A percentile compares a stretch with the other conserved stretches of the same genome.
Evolutionary conservation across 1,140 invertebrate species (phyloP).

Genomic region (Drosophila eugracilis): DNA sequence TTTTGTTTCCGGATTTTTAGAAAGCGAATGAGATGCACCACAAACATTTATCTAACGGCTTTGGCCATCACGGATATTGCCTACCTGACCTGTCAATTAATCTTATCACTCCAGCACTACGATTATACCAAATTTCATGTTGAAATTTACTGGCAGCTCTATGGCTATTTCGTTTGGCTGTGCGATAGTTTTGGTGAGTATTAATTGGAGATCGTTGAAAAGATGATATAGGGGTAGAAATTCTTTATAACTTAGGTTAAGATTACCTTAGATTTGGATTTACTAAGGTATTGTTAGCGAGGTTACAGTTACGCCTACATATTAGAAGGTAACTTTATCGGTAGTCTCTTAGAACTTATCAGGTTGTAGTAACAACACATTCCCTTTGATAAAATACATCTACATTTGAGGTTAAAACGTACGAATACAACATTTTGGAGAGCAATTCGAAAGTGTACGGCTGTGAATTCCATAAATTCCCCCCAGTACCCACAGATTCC

Average conservation of each 20-base stretch:
- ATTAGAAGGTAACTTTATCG: too few species aligned
- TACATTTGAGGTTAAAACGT: not conserved
- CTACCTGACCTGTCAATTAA: constrained; percentile 89
- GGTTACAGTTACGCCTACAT: too few species aligned
- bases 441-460: constrained; percentile 4
- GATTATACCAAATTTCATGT: constrained; percentile 84
- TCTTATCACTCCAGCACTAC: constrained; percentile 88
- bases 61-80: constrained; percentile 90
- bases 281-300: too few species aligned
- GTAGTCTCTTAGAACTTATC: too few species aligned
- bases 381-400: not conserved
- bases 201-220: not conserved
- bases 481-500: constrained; percentile 6
- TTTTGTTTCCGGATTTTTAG: too few species aligned
- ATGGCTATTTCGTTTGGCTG: constrained; percentile 73
- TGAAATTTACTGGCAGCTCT: constrained; percentile 67
- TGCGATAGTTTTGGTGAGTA: constrained; percentile 73
- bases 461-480: constrained; percentile 45
- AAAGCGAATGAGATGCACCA: constrained; percentile 90
- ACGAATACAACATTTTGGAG: not conserved
- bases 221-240: too few species aligned
- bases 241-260: too few species aligned
- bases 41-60: constrained; percentile 91
- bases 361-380: not conserved
- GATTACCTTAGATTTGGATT: too few species aligned